Percentiles rank a stretch among this genome's conserved stretches.
Conservation (phyloP, 2,888 invertebrate species). For the Heliconius aoede region DNA sequence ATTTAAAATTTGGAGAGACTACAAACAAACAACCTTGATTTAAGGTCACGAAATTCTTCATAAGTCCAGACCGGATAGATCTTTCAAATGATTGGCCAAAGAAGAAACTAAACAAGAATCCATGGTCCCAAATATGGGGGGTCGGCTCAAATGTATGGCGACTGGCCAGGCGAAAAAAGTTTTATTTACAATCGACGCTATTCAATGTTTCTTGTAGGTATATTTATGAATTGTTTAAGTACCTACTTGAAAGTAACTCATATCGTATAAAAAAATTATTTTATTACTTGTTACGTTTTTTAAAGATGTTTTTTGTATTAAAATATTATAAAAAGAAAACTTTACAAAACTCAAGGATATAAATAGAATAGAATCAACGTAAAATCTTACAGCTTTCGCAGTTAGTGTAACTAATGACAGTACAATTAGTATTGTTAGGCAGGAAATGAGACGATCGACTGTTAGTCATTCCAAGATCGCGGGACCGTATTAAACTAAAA, state of each 20-base stretch:
- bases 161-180: constrained; percentile 60
- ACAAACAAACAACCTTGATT: constrained; percentile 9
- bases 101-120: constrained; percentile 64
- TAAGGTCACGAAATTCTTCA: constrained; percentile 10
- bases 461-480: constrained; percentile 63
- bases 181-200: constrained; percentile 51
- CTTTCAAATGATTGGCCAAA: constrained; percentile 21
- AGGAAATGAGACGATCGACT: constrained; percentile 76
- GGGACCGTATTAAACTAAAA: constrained; percentile 62
- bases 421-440: constrained; percentile 70
- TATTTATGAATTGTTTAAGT: too few species aligned
- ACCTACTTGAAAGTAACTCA: too few species aligned
- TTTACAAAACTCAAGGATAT: constrained; percentile 52
- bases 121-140: constrained; percentile 64
- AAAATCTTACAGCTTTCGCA: constrained; percentile 63
- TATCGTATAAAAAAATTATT: background rate
- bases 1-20: background rate
- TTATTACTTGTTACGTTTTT: constrained; percentile 59
- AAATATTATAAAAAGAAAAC: constrained; percentile 38
- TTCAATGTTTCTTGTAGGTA: background rate
- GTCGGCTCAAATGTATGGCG: constrained; percentile 50
- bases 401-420: constrained; percentile 75
- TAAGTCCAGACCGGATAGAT: constrained; percentile 19
- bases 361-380: constrained; percentile 58
- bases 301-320: background rate